Percentiles rank a stretch among this genome's conserved stretches.
These are phyloP conservation scores for Miniopterus natalensis DNA, from an alignment of 2,113 vertebrate species.

Conservation along the genomic window DNA sequence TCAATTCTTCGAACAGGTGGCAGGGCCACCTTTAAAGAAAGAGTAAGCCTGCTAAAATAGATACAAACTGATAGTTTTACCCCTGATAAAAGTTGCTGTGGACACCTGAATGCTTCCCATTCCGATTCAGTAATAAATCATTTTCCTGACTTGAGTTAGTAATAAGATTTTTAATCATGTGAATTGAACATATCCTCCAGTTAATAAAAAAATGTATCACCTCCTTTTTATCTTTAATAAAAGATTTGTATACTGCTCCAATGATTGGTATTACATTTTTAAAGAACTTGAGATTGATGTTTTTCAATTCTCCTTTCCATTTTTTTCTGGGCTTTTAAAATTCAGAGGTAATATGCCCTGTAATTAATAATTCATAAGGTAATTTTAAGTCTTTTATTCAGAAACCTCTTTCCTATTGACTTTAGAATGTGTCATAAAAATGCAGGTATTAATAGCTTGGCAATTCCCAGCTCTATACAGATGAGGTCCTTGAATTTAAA, in stretches of 20 bases:
- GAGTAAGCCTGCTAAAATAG: conserved; percentile 76
- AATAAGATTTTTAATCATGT: conserved; percentile 90
- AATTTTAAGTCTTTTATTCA: conserved; percentile 90
- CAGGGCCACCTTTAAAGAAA: conserved; percentile 84
- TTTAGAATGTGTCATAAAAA: conserved; percentile 88
- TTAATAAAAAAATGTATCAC: conserved; percentile 89
- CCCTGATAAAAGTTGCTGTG: conserved; percentile 81
- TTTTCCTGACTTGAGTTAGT: conserved; percentile 83
- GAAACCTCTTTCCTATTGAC: conserved; percentile 88
- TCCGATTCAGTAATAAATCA: conserved; percentile 87
- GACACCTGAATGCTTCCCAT: conserved; percentile 81
- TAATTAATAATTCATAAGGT: conserved; percentile 90
- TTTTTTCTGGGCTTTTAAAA: conserved; percentile 88
- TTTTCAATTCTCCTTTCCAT: conserved; percentile 87
- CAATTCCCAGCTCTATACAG: conserved; percentile 75
- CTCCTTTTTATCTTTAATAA: conserved; percentile 90
- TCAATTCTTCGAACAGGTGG: conserved; percentile 77
- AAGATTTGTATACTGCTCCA: conserved; percentile 89
- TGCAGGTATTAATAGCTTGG: conserved; percentile 84
- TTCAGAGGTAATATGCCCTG: conserved; percentile 86
- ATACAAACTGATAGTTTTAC: conserved; percentile 72
- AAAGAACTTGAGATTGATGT: conserved; percentile 87
- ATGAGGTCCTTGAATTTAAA: conserved; percentile 84
- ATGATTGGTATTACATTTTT: conserved; percentile 88
- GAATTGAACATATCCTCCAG: conserved; percentile 86